Evolutionary conservation across 2,113 vertebrate species (phyloP).

Genomic region (Rhabdornis inornatus): DNA sequence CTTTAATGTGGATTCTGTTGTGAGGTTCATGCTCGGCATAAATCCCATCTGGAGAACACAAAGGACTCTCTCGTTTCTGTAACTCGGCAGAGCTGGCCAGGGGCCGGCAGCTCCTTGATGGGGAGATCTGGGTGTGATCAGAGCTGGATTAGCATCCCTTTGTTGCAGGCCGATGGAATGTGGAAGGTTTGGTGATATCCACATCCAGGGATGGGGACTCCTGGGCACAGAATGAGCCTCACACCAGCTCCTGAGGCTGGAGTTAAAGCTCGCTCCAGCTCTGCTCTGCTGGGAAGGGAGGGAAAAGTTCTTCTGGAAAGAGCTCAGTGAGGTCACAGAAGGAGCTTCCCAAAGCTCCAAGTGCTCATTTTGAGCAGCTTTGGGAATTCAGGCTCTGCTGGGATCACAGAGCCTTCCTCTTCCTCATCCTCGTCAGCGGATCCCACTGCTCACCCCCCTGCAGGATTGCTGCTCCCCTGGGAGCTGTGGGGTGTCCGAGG

Average conservation of each 20-base stretch:
- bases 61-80: not conserved
- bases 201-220: too few species aligned
- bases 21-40: not conserved
- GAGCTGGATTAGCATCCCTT: not conserved
- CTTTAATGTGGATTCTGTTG: not conserved
- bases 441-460: too few species aligned
- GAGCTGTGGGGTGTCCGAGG: not conserved
- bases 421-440: too few species aligned
- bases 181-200: not conserved
- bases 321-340: not conserved
- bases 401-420: not conserved
- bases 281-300: rapidly evolving
- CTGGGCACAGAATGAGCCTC: not conserved
- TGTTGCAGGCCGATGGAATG: not conserved
- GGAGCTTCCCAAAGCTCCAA: not conserved
- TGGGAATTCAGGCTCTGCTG: not conserved
- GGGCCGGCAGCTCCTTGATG: not conserved
- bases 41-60: not conserved
- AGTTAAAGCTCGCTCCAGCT: rapidly evolving
- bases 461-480: too few species aligned
- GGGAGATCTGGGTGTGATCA: not conserved
- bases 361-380: not conserved
- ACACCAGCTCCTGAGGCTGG: not conserved
- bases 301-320: not conserved
- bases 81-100: not conserved